Conservation (phyloP, 1,140 invertebrate genomes). For the Drosophila biarmipes region DNA sequence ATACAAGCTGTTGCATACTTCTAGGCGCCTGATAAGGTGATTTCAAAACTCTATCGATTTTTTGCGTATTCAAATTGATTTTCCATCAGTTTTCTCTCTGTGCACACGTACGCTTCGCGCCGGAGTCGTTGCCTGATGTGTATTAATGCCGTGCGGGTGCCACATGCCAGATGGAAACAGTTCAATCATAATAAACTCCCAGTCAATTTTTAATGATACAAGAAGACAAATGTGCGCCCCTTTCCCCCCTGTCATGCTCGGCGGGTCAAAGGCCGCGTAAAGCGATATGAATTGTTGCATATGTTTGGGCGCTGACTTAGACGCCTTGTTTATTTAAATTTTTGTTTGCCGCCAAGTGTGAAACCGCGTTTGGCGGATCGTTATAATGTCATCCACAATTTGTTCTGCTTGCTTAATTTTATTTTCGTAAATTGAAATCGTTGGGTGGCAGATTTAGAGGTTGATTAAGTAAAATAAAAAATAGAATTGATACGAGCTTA, state of each 20-base stretch:
- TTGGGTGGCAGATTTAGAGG: not conserved
- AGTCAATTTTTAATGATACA: conserved; percentile 69
- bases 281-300: conserved; percentile 50
- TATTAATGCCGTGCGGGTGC: conserved; percentile 63
- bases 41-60: too few species aligned
- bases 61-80: too few species aligned
- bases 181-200: conserved; percentile 76
- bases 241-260: not conserved
- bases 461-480: not conserved
- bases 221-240: conserved; percentile 43
- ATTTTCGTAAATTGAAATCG: not conserved
- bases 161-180: conserved; percentile 70
- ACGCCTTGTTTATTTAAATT: not conserved
- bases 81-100: not conserved
- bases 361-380: conserved; percentile 37
- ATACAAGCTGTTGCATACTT: not conserved
- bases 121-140: conserved; percentile 43
- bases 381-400: not conserved
- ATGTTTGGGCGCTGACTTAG: conserved; percentile 6
- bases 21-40: too few species aligned
- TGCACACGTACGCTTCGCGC: conserved; percentile 1
- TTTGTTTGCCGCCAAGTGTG: conserved; percentile 16
- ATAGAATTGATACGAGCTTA: not conserved
- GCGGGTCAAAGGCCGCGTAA: conserved; percentile 29
- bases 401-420: not conserved